A percentile compares a stretch with the other conserved stretches of the same genome.
Evolutionary conservation across 1,140 invertebrate genomes (phyloP).

Genomic region (Hylaeus anthracinus): DNA sequence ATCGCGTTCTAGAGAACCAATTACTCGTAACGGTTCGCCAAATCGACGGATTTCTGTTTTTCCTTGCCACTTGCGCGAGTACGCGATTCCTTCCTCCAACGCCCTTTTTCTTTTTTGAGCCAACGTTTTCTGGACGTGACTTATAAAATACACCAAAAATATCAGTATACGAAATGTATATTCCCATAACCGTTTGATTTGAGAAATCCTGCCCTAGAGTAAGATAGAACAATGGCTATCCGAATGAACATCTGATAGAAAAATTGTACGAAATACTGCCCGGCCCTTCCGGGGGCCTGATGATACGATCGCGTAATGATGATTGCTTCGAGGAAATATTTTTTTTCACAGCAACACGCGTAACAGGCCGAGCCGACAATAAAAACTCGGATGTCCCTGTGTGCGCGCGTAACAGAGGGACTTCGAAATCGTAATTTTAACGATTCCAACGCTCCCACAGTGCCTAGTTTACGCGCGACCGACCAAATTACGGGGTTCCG

Average conservation of each 20-base stretch:
- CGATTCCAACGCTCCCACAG: constrained; percentile 51
- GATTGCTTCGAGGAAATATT: constrained; percentile 62
- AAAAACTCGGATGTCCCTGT: not conserved
- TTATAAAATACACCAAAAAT: too few relatives aligned
- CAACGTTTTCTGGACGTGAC: too few relatives aligned
- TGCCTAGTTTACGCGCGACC: constrained; percentile 54
- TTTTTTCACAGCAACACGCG: not conserved
- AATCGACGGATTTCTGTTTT: constrained; percentile 1
- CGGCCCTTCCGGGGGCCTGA: not conserved
- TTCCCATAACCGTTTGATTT: too few relatives aligned
- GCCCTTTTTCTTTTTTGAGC: too few relatives aligned
- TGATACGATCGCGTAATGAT: constrained; percentile 60
- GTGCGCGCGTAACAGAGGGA: not conserved
- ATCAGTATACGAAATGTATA: too few relatives aligned
- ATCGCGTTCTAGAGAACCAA: constrained; percentile 64
- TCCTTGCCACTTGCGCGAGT: too few relatives aligned
- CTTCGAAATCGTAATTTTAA: constrained; percentile 56
- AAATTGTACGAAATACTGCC: too few relatives aligned
- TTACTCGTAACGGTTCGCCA: constrained; percentile 59
- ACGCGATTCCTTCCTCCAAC: too few relatives aligned
- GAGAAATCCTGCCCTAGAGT: too few relatives aligned
- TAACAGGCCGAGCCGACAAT: not conserved
- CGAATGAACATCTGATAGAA: too few relatives aligned
- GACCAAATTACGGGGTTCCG: constrained; percentile 58
- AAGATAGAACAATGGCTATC: too few relatives aligned